Evolutionary conservation across 2,888 invertebrate genomes (phyloP), one percentile per base, ranked within the genome.

Genomic region (Omphaloscelis lunosa): DNA sequence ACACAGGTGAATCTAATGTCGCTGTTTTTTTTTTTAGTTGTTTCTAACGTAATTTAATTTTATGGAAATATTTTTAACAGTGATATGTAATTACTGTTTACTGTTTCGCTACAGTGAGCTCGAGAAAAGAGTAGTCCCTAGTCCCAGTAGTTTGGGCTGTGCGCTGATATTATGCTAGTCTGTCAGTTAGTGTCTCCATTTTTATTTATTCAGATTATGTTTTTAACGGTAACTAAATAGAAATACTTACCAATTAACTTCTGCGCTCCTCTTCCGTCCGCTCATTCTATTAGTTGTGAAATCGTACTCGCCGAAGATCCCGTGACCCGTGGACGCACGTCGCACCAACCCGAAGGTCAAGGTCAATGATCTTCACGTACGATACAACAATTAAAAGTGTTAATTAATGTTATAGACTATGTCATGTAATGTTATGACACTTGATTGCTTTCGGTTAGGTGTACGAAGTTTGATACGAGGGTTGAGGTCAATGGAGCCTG

Each of bases 291-390:
- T 11, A 5, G 27, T 82, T 58, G 23, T 9, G 83, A 66, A 77
- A 80, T 17, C 41, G 15, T n/a, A 51, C 15, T 63, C n/a, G 29
- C 56, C 20, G n/a, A 58, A 27, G 53, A 27, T 48, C 63, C 8
- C 61, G 34, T 48, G 51, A 65, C 27, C 51, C 48, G 56, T 15
- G n/a, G 23, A 15, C 75, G 29, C 82, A 80, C 71, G 71, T 75
- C 67, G 63, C 67, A 62, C 9, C 29, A 1, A 23, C 39, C 0
- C n/a, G 59, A 82, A 80, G 82, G 82, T 71, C 71, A 80, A 67
- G 85, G 80, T 29, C 41, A 75, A 82, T 56, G 53, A 56, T 56
- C 68, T 41, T 65, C 71, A 80, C 67, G 70, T 84, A 80, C 79
- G n/a, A 17, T 51, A 27, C 23, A 48, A 75, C 63, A 84, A 80